Base-by-base conservation (phyloP, 2,797 vertebrate species). In the Myiothlypis chrysogaster region DNA sequence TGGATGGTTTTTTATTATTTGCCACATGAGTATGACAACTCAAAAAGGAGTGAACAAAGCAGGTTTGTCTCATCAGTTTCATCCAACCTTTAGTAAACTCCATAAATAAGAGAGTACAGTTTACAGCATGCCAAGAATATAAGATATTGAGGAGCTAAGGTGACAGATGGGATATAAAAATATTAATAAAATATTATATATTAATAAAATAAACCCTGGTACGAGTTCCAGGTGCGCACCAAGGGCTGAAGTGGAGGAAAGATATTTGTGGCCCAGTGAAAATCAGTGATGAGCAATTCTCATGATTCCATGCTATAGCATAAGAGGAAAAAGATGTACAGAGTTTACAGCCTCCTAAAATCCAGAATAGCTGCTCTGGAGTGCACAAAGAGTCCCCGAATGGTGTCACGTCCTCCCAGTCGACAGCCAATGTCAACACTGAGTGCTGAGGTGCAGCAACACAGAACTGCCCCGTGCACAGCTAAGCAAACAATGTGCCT, bases 401-500 rank as follows among this genome's bases (percentile, higher is more conserved):
- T 52, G 22, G 8, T 83, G 44, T 68, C 44, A 37, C 18, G 23
- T 50, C 61, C 22, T 76, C 30, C 39, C 24, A n/a, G 4, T 17
- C 1, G 6, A 34, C 20, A 73, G 34, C 27, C 41, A 52, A 2
- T 16, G 30, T 60, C 83, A 79, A 23, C 47, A 27, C 1, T 8
- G 5, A 43, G 19, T 43, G 32, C 13, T 28, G 22, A 72, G 35
- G 46, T 52, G 14, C 14, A 25, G 57, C n/a, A 84, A 28, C 35
- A 61, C 27, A 61, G 39, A 80, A 14, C 50, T 39, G 14, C 35
- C 11, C 0, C 0, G 7, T 11, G 35, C 30, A 6, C 35, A 77
- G 37, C 35, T 69, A 69, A 75, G 18, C n/a, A 79, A 34, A 55
- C 20, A 66, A 25, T 18, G 32, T 18, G 20, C 5, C 69, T 75